A percentile compares a stretch with the other conserved stretches of the same genome.
Evolutionary conservation across 37 sponge, comb jelly and placozoan species (phyloP).

Genomic region (Axinella damicornis): DNA sequence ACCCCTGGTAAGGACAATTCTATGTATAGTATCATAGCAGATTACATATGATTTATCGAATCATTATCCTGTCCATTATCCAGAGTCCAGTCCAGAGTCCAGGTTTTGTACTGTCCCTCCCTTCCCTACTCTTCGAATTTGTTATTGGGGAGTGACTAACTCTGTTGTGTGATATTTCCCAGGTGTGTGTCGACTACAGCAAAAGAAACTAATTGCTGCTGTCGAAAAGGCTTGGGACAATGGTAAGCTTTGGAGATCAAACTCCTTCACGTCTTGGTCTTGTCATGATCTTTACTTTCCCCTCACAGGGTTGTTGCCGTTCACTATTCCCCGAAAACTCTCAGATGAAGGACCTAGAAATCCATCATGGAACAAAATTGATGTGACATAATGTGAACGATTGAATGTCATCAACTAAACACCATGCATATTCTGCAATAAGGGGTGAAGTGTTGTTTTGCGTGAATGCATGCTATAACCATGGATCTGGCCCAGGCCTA

Average conservation of each 20-base stretch:
- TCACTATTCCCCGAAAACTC: slow-evolving; percentile 27
- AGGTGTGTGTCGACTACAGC: slow-evolving; percentile 81
- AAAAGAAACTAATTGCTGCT: slow-evolving; percentile 70
- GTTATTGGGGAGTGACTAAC: background rate
- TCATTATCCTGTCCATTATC: no score
- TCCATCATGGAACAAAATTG: slow-evolving; percentile 49
- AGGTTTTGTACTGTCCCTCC: no score
- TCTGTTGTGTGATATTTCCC: background rate
- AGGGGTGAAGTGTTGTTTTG: background rate
- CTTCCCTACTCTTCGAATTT: no score
- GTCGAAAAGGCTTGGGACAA: slow-evolving; percentile 59
- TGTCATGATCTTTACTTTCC: background rate
- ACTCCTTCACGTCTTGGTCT: background rate
- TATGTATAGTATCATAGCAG: no score
- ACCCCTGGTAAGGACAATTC: no score
- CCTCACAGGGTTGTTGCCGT: slow-evolving; percentile 21
- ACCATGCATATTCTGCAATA: background rate
- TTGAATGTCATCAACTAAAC: background rate
- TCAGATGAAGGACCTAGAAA: background rate
- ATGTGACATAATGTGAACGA: background rate
- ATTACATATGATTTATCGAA: no score
- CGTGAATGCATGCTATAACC: no score
- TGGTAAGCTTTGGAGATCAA: slow-evolving; percentile 35
- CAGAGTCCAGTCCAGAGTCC: no score
- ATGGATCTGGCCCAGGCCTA: no score